phyloP scores from a whole-genome alignment of 2,888 invertebrate species.

The Morinoia aosen region DNA sequence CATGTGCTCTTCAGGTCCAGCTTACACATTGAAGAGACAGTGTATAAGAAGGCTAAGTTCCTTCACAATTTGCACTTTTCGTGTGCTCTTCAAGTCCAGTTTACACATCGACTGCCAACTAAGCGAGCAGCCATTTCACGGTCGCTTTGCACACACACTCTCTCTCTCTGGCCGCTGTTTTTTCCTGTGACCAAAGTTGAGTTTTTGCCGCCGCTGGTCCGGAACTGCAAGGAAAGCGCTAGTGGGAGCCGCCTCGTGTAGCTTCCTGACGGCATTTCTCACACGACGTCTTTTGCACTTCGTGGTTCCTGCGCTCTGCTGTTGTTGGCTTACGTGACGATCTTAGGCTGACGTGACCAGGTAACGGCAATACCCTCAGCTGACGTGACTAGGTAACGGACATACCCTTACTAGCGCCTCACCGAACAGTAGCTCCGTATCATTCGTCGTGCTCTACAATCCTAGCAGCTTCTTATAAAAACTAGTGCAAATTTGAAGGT shows the following conservation, averaged over 20 bases:
- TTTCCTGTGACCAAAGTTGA: neutral
- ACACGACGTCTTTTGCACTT: neutral
- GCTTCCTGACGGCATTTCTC: constrained; percentile 9
- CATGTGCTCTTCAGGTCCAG: neutral
- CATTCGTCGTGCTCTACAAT: no score
- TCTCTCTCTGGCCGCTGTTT: neutral
- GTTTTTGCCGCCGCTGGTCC: neutral
- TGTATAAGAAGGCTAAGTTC: neutral
- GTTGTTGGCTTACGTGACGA: no score
- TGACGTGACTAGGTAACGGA: no score
- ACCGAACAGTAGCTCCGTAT: no score
- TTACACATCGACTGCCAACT: neutral
- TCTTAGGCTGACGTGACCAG: no score
- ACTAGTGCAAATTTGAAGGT: no score
- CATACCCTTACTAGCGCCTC: no score
- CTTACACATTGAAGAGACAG: neutral
- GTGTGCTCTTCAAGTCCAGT: neutral
- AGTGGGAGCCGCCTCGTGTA: neutral
- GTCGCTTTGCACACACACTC: neutral
- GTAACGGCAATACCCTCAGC: no score
- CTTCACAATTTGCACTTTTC: neutral
- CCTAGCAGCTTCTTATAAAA: no score
- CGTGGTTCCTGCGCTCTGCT: no score
- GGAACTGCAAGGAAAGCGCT: neutral
- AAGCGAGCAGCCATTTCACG: no score